Percentiles rank a stretch among this genome's conserved stretches.
Conservation (phyloP, 1,140 invertebrate species). For the Chrysoperla carnea region DNA sequence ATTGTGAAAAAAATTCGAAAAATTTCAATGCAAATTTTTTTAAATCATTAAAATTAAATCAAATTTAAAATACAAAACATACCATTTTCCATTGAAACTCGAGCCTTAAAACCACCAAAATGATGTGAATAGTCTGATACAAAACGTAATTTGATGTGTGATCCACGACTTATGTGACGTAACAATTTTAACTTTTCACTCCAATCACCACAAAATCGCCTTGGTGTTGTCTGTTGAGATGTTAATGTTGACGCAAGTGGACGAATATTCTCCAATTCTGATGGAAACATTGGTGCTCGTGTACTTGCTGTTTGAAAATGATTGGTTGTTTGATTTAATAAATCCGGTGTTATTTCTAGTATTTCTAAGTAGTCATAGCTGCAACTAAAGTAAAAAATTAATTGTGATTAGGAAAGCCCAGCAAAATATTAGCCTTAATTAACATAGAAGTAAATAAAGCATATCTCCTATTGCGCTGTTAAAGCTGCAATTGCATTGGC, state of each 20-base stretch:
- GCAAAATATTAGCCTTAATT: too few relatives aligned
- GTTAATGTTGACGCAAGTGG: slow-evolving; percentile 4
- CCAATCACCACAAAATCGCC: slow-evolving; percentile 53
- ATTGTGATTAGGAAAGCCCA: not conserved
- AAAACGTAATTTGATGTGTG: slow-evolving; percentile 39
- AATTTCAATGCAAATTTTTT: too few relatives aligned
- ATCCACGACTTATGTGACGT: slow-evolving; percentile 33
- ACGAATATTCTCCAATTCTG: slow-evolving; percentile 17
- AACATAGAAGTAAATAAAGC: too few relatives aligned
- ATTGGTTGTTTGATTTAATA: not conserved
- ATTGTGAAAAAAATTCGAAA: too few relatives aligned
- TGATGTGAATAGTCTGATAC: slow-evolving; percentile 52
- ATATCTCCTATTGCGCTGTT: too few relatives aligned
- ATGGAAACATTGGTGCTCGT: slow-evolving; percentile 18
- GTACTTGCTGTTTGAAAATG: slow-evolving; percentile 7
- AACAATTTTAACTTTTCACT: slow-evolving; percentile 50
- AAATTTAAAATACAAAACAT: too few relatives aligned
- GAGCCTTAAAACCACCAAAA: slow-evolving; percentile 47
- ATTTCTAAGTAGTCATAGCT: slow-evolving; percentile 53
- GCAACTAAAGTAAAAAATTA: slow-evolving; percentile 32
- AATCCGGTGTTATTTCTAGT: slow-evolving; percentile 19
- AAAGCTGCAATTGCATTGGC: too few relatives aligned
- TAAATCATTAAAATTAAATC: too few relatives aligned
- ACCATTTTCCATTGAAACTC: slow-evolving; percentile 48
- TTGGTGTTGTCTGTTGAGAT: slow-evolving; percentile 9